Evolutionary conservation across 2,113 vertebrate genomes (phyloP).

Genomic region (Lycaon pictus): DNA sequence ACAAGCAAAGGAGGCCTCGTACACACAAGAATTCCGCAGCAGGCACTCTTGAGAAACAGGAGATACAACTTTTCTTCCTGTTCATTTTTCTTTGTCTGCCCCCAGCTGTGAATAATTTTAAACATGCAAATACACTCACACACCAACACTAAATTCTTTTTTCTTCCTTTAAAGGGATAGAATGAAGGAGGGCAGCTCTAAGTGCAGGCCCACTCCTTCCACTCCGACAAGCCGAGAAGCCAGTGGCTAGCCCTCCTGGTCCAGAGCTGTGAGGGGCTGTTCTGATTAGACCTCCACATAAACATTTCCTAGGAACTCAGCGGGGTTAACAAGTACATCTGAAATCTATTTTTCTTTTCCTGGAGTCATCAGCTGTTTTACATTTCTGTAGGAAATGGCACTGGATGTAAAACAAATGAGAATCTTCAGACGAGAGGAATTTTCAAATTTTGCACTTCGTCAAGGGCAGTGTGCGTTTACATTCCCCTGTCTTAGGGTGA

Average conservation of each 20-base stretch:
- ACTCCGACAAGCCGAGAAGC: not conserved
- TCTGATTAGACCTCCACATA: no score
- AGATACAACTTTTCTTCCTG: not conserved
- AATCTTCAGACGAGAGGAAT: not conserved
- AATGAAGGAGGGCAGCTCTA: not conserved
- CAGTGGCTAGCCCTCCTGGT: not conserved
- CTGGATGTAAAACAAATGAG: not conserved
- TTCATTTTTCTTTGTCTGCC: not conserved
- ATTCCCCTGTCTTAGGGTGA: not conserved
- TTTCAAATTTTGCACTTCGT: slow-evolving; percentile 33
- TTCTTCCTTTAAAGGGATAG: not conserved
- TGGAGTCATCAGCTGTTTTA: not conserved
- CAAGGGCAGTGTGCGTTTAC: slow-evolving; percentile 12
- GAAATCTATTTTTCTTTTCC: not conserved
- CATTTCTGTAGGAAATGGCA: not conserved
- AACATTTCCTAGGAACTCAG: not conserved
- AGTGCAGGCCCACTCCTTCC: not conserved
- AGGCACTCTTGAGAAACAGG: not conserved
- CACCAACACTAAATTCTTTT: not conserved
- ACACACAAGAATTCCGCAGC: not conserved
- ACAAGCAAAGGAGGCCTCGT: not conserved
- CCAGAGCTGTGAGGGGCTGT: not conserved
- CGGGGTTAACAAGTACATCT: not conserved
- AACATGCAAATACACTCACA: not conserved
- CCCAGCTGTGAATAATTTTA: not conserved